Conservation (phyloP, 2,888 invertebrate genomes). For the Drosophila mimica region DNA sequence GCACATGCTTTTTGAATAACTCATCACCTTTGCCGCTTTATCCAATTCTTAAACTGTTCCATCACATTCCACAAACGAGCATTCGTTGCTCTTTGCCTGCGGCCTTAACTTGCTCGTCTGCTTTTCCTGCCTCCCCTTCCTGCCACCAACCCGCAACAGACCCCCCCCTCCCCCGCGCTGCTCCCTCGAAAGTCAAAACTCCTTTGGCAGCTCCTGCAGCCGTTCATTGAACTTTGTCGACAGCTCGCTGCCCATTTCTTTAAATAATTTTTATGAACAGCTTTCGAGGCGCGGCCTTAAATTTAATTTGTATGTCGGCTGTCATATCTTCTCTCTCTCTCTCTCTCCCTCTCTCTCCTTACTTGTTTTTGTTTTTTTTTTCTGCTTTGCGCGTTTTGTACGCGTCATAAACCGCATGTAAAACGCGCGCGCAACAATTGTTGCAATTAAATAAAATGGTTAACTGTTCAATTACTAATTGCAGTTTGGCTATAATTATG, state of each 20-base stretch:
- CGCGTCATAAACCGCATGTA: conserved; percentile 22
- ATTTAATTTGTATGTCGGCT: conserved; percentile 45
- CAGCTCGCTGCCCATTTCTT: conserved; percentile 35
- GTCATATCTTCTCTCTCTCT: not conserved
- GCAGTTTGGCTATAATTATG: conserved; percentile 58
- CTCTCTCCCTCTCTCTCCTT: too few relatives aligned
- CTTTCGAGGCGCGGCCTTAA: conserved; percentile 40
- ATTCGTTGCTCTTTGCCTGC: conserved; percentile 44
- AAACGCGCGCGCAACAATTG: conserved; percentile 39
- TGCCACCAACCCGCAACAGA: too few relatives aligned
- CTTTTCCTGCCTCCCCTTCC: conserved; percentile 12
- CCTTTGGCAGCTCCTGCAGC: conserved; percentile 42
- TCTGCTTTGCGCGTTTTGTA: not conserved
- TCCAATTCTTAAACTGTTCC: conserved; percentile 56
- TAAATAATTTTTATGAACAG: conserved; percentile 36
- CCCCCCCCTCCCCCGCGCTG: not conserved
- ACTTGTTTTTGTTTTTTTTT: not conserved
- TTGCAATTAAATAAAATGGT: conserved; percentile 39
- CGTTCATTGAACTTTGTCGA: conserved; percentile 70
- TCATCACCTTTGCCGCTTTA: conserved; percentile 65
- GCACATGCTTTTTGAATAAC: conserved; percentile 77
- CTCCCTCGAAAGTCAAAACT: conserved; percentile 10
- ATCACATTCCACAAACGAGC: conserved; percentile 49
- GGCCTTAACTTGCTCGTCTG: conserved; percentile 56
- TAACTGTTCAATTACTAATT: conserved; percentile 70